A percentile compares a stretch with the other conserved stretches of the same genome.
phyloP scores from a whole-genome alignment of 2,113 vertebrate genomes.

The Phasianus colchicus region DNA sequence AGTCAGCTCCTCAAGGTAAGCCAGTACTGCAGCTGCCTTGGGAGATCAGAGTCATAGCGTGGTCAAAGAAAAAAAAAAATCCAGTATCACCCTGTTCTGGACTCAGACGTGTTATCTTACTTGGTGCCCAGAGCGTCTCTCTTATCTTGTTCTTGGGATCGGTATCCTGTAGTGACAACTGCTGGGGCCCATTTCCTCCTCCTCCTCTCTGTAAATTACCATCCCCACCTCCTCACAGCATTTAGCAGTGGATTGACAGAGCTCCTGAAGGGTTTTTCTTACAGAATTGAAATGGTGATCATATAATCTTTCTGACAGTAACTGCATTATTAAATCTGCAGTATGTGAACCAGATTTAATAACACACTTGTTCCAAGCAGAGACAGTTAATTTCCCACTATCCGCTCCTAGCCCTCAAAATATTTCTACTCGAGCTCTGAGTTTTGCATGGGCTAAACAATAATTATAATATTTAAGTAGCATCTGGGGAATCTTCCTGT shows the following conservation, averaged over 20 bases:
- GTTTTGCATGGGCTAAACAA: neutral
- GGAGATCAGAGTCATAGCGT: neutral
- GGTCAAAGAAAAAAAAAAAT: neutral
- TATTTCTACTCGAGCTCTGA: neutral
- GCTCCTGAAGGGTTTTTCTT: neutral
- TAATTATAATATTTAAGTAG: neutral
- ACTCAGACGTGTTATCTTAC: rapidly evolving
- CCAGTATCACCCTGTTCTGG: neutral
- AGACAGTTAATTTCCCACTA: neutral
- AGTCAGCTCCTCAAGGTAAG: rapidly evolving
- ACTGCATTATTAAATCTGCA: neutral
- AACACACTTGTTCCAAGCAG: neutral
- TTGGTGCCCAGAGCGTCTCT: neutral
- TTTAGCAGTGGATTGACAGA: neutral
- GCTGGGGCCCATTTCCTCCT: neutral
- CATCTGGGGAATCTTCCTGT: neutral
- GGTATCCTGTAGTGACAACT: neutral
- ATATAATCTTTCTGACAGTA: neutral
- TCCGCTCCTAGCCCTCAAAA: neutral
- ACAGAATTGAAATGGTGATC: neutral
- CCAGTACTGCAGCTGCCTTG: neutral
- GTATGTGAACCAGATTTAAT: neutral
- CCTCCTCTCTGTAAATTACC: neutral
- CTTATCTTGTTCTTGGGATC: neutral
- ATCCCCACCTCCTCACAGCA: neutral